phyloP scores from a whole-genome alignment of 1,140 invertebrate species.

The Hylaeus anthracinus region DNA sequence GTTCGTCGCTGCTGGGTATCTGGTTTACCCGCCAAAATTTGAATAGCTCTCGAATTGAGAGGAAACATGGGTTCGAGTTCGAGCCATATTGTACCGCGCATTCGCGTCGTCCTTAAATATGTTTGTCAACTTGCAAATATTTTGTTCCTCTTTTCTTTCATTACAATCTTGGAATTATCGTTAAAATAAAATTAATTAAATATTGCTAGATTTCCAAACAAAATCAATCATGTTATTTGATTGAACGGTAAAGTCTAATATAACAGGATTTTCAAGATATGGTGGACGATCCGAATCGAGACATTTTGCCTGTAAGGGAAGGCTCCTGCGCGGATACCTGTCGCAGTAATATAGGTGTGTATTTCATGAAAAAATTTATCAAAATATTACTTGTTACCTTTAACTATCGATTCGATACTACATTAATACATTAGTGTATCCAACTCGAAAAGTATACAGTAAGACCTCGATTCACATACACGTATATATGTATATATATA shows the following conservation, averaged over 20 bases:
- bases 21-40: constrained; percentile 45
- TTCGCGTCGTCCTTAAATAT: not conserved
- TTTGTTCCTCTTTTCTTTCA: too few relatives aligned
- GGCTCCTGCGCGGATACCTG: constrained; percentile 67
- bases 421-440: too few relatives aligned
- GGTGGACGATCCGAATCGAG: constrained; percentile 70
- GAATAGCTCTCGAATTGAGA: constrained; percentile 11
- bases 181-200: not conserved
- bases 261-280: constrained; percentile 55
- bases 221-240: not conserved
- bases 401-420: too few relatives aligned
- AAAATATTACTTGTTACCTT: too few relatives aligned
- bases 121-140: not conserved
- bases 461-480: too few relatives aligned
- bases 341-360: constrained; percentile 68
- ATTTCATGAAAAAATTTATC: not conserved
- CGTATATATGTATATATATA: too few relatives aligned
- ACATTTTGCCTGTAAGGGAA: constrained; percentile 70
- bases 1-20: constrained; percentile 36
- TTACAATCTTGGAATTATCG: too few relatives aligned
- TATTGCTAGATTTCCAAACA: not conserved
- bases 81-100: constrained; percentile 8
- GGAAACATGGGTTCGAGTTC: constrained; percentile 21
- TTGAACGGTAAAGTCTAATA: not conserved
- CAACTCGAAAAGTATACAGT: too few relatives aligned